phyloP scores from a whole-genome alignment of 2,888 invertebrate genomes.

The Leptopilina myrica region DNA sequence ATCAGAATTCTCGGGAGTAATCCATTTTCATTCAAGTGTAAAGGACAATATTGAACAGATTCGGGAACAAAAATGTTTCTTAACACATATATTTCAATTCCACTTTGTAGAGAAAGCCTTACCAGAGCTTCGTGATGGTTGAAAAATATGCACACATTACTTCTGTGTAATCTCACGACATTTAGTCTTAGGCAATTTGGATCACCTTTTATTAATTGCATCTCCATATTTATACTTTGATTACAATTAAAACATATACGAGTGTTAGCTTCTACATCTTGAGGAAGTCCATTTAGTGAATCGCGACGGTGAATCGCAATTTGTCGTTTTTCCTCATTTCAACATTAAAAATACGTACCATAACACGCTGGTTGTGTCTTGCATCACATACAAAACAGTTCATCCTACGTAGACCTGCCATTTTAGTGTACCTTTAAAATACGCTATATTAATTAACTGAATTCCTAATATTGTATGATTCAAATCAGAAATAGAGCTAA shows the following conservation, averaged over 20 bases:
- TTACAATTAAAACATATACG: neutral
- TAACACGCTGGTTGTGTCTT: neutral
- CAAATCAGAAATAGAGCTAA: too few relatives aligned
- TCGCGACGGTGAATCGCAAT: neutral
- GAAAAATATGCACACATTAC: neutral
- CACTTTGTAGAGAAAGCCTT: neutral
- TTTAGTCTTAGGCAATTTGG: neutral
- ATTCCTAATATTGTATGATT: too few relatives aligned
- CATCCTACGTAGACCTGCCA: neutral
- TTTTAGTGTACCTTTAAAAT: neutral
- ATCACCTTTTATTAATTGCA: neutral
- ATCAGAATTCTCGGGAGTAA: neutral
- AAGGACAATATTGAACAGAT: neutral
- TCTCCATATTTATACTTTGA: neutral
- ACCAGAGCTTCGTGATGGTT: neutral
- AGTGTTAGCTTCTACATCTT: conserved; percentile 6
- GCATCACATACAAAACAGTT: conserved; percentile 14
- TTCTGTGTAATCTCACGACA: neutral
- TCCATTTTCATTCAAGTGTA: neutral
- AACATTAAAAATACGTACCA: neutral
- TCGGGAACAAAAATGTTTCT: neutral
- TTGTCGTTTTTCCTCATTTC: neutral
- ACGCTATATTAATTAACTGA: too few relatives aligned
- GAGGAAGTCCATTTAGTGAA: neutral
- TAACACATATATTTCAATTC: neutral